Percentiles rank a stretch among this genome's conserved stretches.
Conservation (phyloP, 2,888 invertebrate genomes). For the Cephus runcator region DNA sequence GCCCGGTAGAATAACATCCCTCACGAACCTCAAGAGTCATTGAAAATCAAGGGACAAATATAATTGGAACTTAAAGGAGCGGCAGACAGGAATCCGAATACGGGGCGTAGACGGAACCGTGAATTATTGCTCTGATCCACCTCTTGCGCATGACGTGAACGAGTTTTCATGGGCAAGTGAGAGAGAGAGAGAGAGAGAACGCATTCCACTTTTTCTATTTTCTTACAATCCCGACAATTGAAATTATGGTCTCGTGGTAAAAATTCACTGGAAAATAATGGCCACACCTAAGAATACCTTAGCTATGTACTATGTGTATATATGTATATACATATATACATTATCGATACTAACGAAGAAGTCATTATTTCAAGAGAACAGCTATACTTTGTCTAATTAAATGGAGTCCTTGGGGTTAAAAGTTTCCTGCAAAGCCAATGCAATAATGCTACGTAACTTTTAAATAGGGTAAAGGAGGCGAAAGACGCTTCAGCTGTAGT, state of each 20-base stretch:
- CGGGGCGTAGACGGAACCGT: not conserved
- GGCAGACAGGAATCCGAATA: not conserved
- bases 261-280: not conserved
- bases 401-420: not conserved
- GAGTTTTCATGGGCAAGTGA: not conserved
- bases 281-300: not conserved
- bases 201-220: not conserved
- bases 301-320: not conserved
- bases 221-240: not conserved
- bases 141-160: slow-evolving; percentile 16
- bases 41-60: not conserved
- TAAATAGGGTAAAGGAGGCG: not conserved
- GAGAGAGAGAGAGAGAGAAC: slow-evolving; percentile 3
- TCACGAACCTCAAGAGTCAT: not conserved
- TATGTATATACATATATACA: not conserved
- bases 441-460: not conserved
- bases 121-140: not conserved
- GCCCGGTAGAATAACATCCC: not conserved
- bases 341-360: not conserved
- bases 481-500: not conserved
- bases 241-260: not conserved
- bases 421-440: not conserved
- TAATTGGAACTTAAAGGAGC: not conserved
- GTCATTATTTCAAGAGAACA: not conserved
- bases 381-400: not conserved